Conservation (phyloP, 2,113 vertebrate genomes). For the Menidia beryllina region DNA sequence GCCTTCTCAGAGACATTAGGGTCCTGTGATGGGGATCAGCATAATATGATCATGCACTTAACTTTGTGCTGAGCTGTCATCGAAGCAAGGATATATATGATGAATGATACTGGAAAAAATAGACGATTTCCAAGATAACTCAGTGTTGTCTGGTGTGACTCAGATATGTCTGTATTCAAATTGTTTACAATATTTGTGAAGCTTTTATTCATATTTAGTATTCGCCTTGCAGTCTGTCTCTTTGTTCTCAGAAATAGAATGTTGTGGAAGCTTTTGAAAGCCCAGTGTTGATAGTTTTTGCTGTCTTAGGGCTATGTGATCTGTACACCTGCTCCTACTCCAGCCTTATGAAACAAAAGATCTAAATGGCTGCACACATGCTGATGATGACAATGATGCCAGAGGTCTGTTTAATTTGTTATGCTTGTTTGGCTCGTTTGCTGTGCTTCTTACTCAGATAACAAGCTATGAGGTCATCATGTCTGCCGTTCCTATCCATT, state of each 20-base stretch:
- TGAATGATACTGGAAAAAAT: constrained; percentile 35
- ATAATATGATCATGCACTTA: constrained; percentile 64
- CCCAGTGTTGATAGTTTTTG: too few species aligned
- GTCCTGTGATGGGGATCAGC: constrained; percentile 64
- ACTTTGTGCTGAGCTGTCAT: constrained; percentile 21
- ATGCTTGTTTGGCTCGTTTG: constrained; percentile 39
- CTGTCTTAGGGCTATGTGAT: too few species aligned
- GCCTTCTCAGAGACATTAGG: constrained; percentile 48
- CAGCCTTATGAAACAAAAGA: constrained; percentile 2
- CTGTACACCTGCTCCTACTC: background rate
- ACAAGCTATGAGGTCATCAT: constrained; percentile 29
- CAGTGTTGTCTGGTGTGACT: background rate
- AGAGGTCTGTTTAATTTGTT: background rate
- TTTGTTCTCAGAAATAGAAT: too few species aligned
- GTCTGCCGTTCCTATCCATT: constrained; percentile 4
- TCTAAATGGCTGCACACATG: background rate
- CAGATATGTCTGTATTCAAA: background rate
- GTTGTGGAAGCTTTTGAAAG: too few species aligned
- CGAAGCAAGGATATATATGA: constrained; percentile 22
- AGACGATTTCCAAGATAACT: background rate
- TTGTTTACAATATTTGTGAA: background rate
- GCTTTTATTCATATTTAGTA: background rate
- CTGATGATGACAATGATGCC: constrained; percentile 1
- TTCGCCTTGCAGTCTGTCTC: too few species aligned
- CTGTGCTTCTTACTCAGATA: constrained; percentile 7